Conservation (phyloP, 2,888 invertebrate genomes). For the Auanema freiburgensis region DNA sequence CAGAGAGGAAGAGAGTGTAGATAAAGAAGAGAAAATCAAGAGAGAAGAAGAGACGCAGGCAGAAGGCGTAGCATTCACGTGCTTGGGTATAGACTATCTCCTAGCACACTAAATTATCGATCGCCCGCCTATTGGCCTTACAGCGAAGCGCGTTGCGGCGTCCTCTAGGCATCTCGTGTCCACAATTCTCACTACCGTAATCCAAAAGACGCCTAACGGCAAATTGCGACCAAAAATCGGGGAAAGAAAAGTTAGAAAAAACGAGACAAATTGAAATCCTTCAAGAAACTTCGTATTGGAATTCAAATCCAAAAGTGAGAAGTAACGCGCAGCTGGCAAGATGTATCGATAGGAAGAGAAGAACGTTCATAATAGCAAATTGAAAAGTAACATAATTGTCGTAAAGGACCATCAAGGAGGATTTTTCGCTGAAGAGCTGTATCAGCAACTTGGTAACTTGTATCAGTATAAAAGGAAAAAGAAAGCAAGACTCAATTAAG, state of each 20-base stretch:
- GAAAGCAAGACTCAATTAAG: not conserved
- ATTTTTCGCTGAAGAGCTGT: too few relatives aligned
- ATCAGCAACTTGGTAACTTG: too few relatives aligned
- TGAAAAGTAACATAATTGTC: too few relatives aligned
- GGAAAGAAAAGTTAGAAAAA: slow-evolving; percentile 1
- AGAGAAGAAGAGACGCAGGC: slow-evolving; percentile 10
- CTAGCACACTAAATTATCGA: slow-evolving; percentile 13
- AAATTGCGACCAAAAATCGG: slow-evolving; percentile 6
- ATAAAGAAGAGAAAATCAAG: slow-evolving; percentile 26
- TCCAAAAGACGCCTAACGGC: slow-evolving; percentile 10
- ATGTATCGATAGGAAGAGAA: too few relatives aligned
- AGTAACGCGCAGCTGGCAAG: too few relatives aligned
- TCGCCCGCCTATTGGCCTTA: slow-evolving; percentile 11
- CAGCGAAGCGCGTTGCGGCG: slow-evolving; percentile 5
- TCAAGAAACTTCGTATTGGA: too few relatives aligned
- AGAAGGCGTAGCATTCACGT: slow-evolving; percentile 6
- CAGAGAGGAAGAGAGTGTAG: slow-evolving; percentile 15
- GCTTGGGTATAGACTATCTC: slow-evolving; percentile 11
- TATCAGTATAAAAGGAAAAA: not conserved
- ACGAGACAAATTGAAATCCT: too few relatives aligned
- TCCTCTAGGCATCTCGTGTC: too few relatives aligned
- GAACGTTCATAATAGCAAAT: too few relatives aligned
- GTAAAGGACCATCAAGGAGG: too few relatives aligned
- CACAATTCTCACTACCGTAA: slow-evolving; percentile 11
- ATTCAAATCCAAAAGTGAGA: too few relatives aligned